A percentile compares a stretch with the other conserved stretches of the same genome.
Evolutionary conservation across 2,113 vertebrate species (phyloP).

Genomic region (Zonotrichia leucophrys): DNA sequence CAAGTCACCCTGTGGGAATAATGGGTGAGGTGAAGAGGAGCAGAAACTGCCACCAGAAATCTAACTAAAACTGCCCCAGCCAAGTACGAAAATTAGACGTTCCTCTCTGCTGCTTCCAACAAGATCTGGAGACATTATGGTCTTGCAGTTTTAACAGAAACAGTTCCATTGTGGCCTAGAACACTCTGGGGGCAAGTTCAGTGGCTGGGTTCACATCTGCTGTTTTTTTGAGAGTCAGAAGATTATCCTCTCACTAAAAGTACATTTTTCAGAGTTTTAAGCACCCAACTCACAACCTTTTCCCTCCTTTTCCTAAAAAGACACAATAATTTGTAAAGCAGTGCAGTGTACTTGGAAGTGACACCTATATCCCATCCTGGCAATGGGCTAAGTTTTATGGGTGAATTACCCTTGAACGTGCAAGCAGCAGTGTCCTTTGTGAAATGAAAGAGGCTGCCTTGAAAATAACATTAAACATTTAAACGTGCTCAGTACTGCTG

Average conservation of each 20-base stretch:
- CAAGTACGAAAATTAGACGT: neutral
- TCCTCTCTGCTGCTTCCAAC: neutral
- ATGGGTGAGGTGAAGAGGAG: neutral
- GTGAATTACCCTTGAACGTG: neutral
- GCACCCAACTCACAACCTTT: neutral
- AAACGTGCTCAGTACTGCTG: neutral
- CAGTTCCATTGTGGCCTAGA: neutral
- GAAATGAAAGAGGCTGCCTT: neutral
- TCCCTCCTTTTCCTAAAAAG: neutral
- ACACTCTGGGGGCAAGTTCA: neutral
- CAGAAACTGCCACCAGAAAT: conserved; percentile 4
- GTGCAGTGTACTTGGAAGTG: neutral
- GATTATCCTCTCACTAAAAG: neutral
- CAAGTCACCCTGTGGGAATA: neutral
- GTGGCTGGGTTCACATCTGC: neutral
- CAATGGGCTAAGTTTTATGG: neutral
- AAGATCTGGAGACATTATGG: neutral
- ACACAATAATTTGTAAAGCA: neutral
- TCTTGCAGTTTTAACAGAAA: neutral
- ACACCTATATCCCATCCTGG: neutral
- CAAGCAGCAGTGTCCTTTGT: neutral
- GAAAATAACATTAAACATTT: conserved; percentile 12
- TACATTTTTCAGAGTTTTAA: neutral
- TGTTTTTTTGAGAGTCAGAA: neutral
- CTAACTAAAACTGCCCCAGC: neutral